A percentile compares a stretch with the other conserved stretches of the same genome.
These are phyloP conservation scores for Chaetodon trifasciatus DNA, from an alignment of 2,797 vertebrate species.

Conservation along the genomic window DNA sequence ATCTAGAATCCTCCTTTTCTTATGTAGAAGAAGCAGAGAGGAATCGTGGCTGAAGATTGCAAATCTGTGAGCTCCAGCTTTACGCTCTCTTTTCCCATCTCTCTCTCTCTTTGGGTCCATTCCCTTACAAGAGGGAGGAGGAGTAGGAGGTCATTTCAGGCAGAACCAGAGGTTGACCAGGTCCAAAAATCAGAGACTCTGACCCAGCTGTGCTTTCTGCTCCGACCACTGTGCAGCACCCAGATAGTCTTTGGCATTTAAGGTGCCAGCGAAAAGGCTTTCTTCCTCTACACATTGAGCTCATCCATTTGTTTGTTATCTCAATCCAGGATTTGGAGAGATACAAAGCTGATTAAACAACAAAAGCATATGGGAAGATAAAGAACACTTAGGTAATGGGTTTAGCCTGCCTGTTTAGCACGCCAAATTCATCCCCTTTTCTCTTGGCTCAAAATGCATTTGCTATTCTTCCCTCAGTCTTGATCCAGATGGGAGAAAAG, in stretches of 20 bases:
- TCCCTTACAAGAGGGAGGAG: slow-evolving; percentile 32
- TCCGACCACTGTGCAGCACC: slow-evolving; percentile 66
- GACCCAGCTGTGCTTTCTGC: slow-evolving; percentile 52
- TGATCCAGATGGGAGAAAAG: slow-evolving; percentile 77
- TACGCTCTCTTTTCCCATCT: slow-evolving; percentile 26
- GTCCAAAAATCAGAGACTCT: slow-evolving; percentile 49
- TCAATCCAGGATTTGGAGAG: slow-evolving; percentile 90
- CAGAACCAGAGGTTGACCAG: slow-evolving; percentile 22
- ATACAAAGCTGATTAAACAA: slow-evolving; percentile 93
- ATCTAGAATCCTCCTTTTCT: slow-evolving; percentile 86
- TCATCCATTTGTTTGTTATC: slow-evolving; percentile 91
- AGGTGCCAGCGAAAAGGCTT: slow-evolving; percentile 80
- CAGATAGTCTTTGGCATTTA: slow-evolving; percentile 39
- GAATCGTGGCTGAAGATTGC: slow-evolving; percentile 76
- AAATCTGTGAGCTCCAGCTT: slow-evolving; percentile 79
- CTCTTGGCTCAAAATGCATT: slow-evolving; percentile 83
- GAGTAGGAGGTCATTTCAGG: slow-evolving; percentile 27
- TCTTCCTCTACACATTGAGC: slow-evolving; percentile 76
- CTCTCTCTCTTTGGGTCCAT: slow-evolving; percentile 36
- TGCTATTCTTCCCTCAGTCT: slow-evolving; percentile 84
- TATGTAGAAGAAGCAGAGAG: slow-evolving; percentile 77
- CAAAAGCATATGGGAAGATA: slow-evolving; percentile 90
- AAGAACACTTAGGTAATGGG: slow-evolving; percentile 91
- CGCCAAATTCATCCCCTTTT: slow-evolving; percentile 83
- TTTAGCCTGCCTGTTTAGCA: slow-evolving; percentile 87